These are phyloP conservation scores for Nipponacmea schrenckii DNA, from an alignment of 2,888 invertebrate species.

Conservation along the genomic window DNA sequence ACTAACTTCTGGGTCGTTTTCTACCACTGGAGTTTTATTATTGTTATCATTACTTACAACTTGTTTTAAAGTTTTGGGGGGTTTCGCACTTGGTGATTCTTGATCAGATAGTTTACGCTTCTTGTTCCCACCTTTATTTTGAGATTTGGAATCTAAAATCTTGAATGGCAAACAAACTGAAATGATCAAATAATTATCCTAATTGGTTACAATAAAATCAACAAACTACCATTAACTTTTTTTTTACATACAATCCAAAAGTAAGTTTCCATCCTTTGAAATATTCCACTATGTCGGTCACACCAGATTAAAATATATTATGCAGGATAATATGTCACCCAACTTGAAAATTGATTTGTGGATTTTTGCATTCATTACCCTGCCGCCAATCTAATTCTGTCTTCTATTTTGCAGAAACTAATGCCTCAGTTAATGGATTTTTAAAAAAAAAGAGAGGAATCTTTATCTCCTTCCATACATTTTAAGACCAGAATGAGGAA, in stretches of 20 bases:
- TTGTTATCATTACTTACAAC: slow-evolving; percentile 13
- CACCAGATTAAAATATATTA: no score
- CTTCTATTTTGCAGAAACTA: slow-evolving; percentile 16
- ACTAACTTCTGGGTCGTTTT: slow-evolving; percentile 57
- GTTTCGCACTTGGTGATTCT: slow-evolving; percentile 32
- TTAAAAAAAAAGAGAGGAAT: slow-evolving; percentile 11
- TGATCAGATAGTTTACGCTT: slow-evolving; percentile 40
- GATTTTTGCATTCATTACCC: no score
- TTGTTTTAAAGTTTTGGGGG: slow-evolving; percentile 33
- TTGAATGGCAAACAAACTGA: slow-evolving; percentile 36
- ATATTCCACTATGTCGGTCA: no score
- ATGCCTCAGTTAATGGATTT: no score
- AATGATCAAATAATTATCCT: slow-evolving; percentile 6
- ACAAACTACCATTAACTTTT: neutral
- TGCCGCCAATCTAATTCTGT: no score
- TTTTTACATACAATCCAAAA: no score
- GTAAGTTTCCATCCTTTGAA: no score
- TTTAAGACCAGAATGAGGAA: no score
- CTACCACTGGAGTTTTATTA: slow-evolving; percentile 11
- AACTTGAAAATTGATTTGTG: no score
- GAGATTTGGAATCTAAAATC: slow-evolving; percentile 26
- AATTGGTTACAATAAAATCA: no score
- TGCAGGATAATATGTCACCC: no score
- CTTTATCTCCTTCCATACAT: neutral
- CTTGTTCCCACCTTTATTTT: slow-evolving; percentile 22